Conservation (phyloP, 2,113 vertebrate genomes). For the Cinclus mexicanus region DNA sequence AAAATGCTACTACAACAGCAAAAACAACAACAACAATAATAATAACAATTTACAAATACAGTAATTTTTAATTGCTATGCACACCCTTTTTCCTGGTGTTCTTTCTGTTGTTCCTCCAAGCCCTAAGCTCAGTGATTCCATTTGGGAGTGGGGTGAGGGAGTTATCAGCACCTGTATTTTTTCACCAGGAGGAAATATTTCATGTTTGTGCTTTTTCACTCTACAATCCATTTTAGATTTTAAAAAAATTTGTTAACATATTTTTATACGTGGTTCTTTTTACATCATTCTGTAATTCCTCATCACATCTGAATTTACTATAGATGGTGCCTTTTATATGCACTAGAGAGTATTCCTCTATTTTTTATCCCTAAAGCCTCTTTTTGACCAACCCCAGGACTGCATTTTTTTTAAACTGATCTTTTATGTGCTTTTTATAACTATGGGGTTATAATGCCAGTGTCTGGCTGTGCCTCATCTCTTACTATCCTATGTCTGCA, state of each 20-base stretch:
- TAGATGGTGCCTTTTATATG: not conserved
- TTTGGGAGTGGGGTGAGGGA: not conserved
- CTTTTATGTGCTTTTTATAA: not conserved
- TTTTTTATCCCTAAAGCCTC: not conserved
- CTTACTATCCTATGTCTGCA: not conserved
- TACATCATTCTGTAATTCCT: not conserved
- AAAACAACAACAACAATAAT: not conserved
- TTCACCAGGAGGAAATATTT: not conserved
- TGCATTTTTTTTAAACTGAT: not conserved
- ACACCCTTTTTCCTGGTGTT: not conserved
- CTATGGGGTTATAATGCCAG: not conserved
- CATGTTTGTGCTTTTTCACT: not conserved
- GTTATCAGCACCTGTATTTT: not conserved
- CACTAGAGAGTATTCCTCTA: not conserved
- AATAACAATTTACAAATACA: not conserved
- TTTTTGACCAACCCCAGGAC: not conserved
- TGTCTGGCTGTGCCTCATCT: not conserved
- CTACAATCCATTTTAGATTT: not conserved
- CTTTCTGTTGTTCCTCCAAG: not conserved
- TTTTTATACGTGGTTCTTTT: not conserved
- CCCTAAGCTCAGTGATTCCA: not conserved
- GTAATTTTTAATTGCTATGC: not conserved
- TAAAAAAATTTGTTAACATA: not conserved
- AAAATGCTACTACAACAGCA: not conserved
- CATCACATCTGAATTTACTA: not conserved